Conservation (phyloP, 2,797 vertebrate species). For the Pangasius djambal region DNA sequence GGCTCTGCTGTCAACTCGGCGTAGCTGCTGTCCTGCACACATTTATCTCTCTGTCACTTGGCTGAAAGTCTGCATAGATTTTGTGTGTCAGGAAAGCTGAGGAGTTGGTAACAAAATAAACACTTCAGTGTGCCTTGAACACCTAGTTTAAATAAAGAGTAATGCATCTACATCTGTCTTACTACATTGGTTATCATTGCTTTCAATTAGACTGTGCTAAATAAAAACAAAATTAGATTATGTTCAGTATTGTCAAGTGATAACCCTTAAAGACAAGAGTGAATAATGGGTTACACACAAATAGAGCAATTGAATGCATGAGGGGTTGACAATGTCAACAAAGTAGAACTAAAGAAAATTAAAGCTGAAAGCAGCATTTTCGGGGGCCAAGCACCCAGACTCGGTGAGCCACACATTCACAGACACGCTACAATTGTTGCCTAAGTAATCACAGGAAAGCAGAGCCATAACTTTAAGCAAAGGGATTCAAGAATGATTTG, state of each 20-base stretch:
- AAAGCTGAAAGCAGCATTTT: too few species aligned
- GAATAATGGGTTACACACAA: constrained; percentile 11
- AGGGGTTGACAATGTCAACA: neutral
- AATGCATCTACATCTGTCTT: neutral
- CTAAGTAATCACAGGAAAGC: too few species aligned
- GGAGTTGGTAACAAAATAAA: constrained; percentile 17
- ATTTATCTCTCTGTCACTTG: constrained; percentile 56
- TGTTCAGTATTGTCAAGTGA: constrained; percentile 5
- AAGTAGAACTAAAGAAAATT: neutral
- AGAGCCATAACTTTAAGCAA: too few species aligned
- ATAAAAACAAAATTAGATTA: neutral
- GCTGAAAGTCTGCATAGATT: constrained; percentile 39
- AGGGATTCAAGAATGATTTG: too few species aligned
- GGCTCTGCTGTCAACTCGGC: constrained; percentile 39
- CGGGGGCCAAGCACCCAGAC: too few species aligned
- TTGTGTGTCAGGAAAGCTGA: constrained; percentile 47
- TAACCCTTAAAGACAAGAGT: neutral
- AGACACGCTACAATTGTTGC: too few species aligned
- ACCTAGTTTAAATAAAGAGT: neutral
- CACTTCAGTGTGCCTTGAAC: constrained; percentile 6
- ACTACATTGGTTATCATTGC: neutral
- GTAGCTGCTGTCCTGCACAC: constrained; percentile 40
- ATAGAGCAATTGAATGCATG: neutral
- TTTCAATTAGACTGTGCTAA: constrained; percentile 16
- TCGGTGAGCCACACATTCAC: too few species aligned